Conservation (phyloP, 2,888 invertebrate species). For the Agelastica alni region DNA sequence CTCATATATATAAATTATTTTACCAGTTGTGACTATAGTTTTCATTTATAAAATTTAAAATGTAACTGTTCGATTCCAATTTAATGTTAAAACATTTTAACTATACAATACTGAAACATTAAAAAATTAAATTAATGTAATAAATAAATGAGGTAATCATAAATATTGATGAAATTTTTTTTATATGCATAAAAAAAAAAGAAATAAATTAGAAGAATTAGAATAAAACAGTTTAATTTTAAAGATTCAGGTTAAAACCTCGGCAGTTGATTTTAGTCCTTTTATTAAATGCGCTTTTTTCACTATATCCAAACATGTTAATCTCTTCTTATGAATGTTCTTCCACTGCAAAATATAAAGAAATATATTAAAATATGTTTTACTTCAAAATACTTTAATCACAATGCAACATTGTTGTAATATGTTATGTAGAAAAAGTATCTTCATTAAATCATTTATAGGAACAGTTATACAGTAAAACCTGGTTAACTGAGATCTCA, state of each 20-base stretch:
- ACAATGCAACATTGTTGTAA: too few relatives aligned
- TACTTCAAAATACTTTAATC: too few relatives aligned
- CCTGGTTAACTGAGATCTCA: too few relatives aligned
- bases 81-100: slow-evolving; percentile 16
- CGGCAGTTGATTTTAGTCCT: slow-evolving; percentile 38
- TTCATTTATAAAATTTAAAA: slow-evolving; percentile 20
- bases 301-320: slow-evolving; percentile 34
- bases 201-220: slow-evolving; percentile 14
- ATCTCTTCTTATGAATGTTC: slow-evolving; percentile 75
- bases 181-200: slow-evolving; percentile 18
- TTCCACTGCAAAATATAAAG: slow-evolving; percentile 66
- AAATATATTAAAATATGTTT: background rate
- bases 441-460: too few relatives aligned
- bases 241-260: slow-evolving; percentile 28
- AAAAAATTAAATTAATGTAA: slow-evolving; percentile 5
- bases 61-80: slow-evolving; percentile 27
- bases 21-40: slow-evolving; percentile 20
- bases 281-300: slow-evolving; percentile 24
- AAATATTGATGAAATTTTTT: slow-evolving; percentile 1
- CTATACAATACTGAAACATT: slow-evolving; percentile 14
- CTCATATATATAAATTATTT: slow-evolving; percentile 20
- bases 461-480: too few relatives aligned
- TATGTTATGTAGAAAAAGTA: too few relatives aligned
- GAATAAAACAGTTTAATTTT: slow-evolving; percentile 34
- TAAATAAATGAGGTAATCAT: slow-evolving; percentile 19